These are phyloP conservation scores for Aethes cnicana DNA, from an alignment of 2,888 invertebrate genomes.

Conservation along the genomic window DNA sequence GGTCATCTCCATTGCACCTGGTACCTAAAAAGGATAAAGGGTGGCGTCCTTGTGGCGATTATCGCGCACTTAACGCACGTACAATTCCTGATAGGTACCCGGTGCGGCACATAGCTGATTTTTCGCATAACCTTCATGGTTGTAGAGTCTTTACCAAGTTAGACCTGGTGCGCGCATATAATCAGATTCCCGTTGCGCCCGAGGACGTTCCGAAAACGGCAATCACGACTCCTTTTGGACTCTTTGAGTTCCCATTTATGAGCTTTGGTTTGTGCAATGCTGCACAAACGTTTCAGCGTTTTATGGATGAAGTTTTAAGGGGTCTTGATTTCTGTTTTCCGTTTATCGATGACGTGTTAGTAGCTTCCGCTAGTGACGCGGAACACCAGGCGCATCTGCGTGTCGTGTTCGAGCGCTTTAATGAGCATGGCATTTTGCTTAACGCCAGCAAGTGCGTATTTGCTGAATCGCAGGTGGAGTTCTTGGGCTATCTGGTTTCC, in stretches of 20 bases:
- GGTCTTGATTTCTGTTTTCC: conserved; percentile 8
- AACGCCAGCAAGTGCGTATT: not conserved
- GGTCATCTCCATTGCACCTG: conserved; percentile 3
- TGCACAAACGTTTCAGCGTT: conserved; percentile 9
- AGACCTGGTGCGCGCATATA: not conserved
- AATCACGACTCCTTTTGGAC: not conserved
- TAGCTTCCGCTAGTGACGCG: conserved; percentile 2
- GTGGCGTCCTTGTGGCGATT: conserved; percentile 7
- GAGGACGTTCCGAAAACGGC: too few species aligned
- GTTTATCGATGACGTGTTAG: conserved; percentile 6
- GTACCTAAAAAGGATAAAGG: conserved; percentile 4
- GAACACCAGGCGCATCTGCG: conserved; percentile 39
- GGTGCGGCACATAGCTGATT: not conserved
- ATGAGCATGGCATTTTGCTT: not conserved
- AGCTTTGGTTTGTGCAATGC: conserved; percentile 3
- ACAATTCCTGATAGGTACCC: not conserved
- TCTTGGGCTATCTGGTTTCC: not conserved
- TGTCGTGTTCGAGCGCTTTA: not conserved
- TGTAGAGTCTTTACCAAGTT: not conserved
- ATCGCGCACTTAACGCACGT: not conserved
- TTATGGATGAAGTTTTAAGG: not conserved
- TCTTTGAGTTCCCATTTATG: not conserved
- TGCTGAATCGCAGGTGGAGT: not conserved
- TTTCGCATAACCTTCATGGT: not conserved
- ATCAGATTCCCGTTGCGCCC: too few species aligned